A percentile compares a stretch with the other conserved stretches of the same genome.
These are phyloP conservation scores for Schizopygopsis malacanthus DNA, from an alignment of 2,797 vertebrate genomes.

Conservation along the genomic window DNA sequence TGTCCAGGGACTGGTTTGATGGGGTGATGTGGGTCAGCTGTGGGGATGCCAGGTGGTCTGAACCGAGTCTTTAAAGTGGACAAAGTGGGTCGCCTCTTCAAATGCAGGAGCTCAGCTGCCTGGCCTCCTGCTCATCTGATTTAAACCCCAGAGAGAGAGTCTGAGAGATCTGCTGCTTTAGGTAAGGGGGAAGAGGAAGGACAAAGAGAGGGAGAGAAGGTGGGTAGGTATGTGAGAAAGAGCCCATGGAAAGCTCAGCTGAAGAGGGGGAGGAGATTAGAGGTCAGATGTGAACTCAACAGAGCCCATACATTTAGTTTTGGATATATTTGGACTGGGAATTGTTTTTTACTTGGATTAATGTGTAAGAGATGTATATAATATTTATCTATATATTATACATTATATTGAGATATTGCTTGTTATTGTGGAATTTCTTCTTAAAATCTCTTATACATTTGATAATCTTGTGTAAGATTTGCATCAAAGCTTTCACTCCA, in stretches of 20 bases:
- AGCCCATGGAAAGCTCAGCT: constrained; percentile 1
- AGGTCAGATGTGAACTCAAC: constrained; percentile 38
- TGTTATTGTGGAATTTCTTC: not conserved
- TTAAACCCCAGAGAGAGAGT: constrained; percentile 60
- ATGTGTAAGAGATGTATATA: not conserved
- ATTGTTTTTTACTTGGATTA: not conserved
- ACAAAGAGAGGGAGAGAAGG: constrained; percentile 26
- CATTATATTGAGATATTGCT: not conserved
- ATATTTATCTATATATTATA: not conserved
- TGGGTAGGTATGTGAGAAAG: not conserved
- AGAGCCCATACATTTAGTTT: not conserved
- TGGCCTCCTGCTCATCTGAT: constrained; percentile 69
- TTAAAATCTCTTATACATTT: too few relatives aligned
- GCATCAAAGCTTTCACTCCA: not conserved
- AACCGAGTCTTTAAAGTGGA: constrained; percentile 54
- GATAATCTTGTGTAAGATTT: not conserved
- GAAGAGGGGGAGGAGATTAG: constrained; percentile 41
- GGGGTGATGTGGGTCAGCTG: constrained; percentile 21
- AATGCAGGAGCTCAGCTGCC: constrained; percentile 72
- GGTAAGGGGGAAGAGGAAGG: constrained; percentile 21
- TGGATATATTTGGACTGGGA: not conserved
- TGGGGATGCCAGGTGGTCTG: constrained; percentile 69
- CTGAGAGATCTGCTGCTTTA: constrained; percentile 28
- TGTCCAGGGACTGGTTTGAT: constrained; percentile 8
- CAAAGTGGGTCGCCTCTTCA: constrained; percentile 61